Conservation (phyloP, 2,888 invertebrate genomes). For the Masnerella sp. region DNA sequence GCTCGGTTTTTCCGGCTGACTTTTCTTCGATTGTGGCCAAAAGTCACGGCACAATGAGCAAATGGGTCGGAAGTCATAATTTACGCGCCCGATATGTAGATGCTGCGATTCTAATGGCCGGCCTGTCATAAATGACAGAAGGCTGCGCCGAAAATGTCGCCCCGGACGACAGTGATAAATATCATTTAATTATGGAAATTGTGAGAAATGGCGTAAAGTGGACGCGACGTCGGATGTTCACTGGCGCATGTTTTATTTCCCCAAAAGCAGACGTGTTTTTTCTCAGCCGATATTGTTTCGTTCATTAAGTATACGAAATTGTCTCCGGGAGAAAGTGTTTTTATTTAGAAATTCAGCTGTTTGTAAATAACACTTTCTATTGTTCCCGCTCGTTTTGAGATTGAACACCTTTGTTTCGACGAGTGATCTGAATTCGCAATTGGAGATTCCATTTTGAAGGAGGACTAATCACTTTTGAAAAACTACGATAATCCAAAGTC, state of each 20-base stretch:
- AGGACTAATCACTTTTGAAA: too few relatives aligned
- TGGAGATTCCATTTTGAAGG: too few relatives aligned
- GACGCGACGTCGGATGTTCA: too few relatives aligned
- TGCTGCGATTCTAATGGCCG: neutral
- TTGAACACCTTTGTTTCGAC: too few relatives aligned
- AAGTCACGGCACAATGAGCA: slow-evolving; percentile 69
- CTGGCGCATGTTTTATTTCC: too few relatives aligned
- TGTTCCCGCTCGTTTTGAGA: too few relatives aligned
- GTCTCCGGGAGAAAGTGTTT: slow-evolving; percentile 7
- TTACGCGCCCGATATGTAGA: slow-evolving; percentile 63
- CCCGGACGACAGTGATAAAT: neutral
- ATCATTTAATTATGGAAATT: neutral
- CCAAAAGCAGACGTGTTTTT: too few relatives aligned
- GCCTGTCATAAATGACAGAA: slow-evolving; percentile 31
- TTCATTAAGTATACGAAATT: too few relatives aligned
- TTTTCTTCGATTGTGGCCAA: slow-evolving; percentile 48
- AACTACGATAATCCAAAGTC: too few relatives aligned
- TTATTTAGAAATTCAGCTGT: slow-evolving; percentile 9
- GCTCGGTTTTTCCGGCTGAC: slow-evolving; percentile 39
- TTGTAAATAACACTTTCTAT: neutral
- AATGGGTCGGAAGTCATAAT: slow-evolving; percentile 75
- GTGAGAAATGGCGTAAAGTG: too few relatives aligned
- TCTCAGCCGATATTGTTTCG: too few relatives aligned
- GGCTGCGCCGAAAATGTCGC: neutral
- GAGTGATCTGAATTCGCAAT: too few relatives aligned